These are phyloP conservation scores for Sorex araneus DNA, from an alignment of 2,113 vertebrate species.

Conservation along the genomic window DNA sequence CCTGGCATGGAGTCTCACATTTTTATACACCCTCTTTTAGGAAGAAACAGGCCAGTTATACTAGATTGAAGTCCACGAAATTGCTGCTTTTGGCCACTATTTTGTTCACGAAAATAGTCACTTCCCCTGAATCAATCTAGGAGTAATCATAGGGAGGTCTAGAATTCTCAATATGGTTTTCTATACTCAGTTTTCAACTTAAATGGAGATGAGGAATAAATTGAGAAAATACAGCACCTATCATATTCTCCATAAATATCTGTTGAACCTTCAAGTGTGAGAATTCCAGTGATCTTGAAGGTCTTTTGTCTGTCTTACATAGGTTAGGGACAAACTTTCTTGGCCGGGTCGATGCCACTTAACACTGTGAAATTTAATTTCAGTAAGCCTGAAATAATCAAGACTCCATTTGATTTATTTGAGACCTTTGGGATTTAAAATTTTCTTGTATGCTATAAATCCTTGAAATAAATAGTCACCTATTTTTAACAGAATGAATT, in stretches of 20 bases:
- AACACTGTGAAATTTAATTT: conserved; percentile 23
- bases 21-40: conserved; percentile 42
- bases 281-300: not conserved
- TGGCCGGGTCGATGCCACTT: not conserved
- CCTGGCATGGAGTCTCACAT: too few relatives aligned
- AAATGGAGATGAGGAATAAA: conserved; percentile 56
- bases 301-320: not conserved
- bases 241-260: conserved; percentile 30
- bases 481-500: not conserved
- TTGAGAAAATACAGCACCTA: not conserved
- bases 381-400: not conserved
- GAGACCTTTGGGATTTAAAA: not conserved
- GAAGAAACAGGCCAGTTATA: not conserved
- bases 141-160: conserved; percentile 16
- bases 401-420: conserved; percentile 56
- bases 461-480: conserved; percentile 9
- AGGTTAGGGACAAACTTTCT: conserved; percentile 4
- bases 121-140: conserved; percentile 42
- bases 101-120: conserved; percentile 54
- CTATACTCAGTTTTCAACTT: conserved; percentile 35
- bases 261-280: not conserved
- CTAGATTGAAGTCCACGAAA: conserved; percentile 21
- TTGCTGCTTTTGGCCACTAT: not conserved
- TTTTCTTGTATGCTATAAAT: conserved; percentile 28
- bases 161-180: conserved; percentile 22